A percentile compares a stretch with the other conserved stretches of the same genome.
phyloP scores from a whole-genome alignment of 2,888 invertebrate species.

The Dryococelus australis region DNA sequence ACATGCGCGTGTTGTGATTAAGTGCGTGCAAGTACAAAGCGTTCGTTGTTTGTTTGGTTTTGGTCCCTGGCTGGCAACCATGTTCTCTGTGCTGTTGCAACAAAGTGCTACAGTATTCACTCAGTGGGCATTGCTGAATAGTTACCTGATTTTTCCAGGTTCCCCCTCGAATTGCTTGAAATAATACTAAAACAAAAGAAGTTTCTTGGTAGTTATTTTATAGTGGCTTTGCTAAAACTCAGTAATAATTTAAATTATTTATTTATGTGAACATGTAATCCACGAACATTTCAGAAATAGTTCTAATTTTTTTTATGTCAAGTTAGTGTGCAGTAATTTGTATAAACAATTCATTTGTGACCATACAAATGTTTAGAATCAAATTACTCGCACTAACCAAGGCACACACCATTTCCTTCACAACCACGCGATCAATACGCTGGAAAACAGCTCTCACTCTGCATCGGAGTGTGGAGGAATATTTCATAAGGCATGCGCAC shows the following conservation, averaged over 20 bases:
- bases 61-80: background rate
- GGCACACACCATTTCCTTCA: too few relatives aligned
- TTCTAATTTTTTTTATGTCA: too few relatives aligned
- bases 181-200: slow-evolving; percentile 16
- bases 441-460: too few relatives aligned
- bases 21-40: slow-evolving; percentile 16
- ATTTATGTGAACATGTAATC: background rate
- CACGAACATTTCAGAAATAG: too few relatives aligned
- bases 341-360: too few relatives aligned
- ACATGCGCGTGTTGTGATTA: background rate
- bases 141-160: background rate
- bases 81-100: background rate
- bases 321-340: too few relatives aligned
- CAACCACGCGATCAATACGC: too few relatives aligned
- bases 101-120: background rate
- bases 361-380: too few relatives aligned
- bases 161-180: background rate
- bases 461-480: too few relatives aligned
- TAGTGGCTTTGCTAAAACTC: background rate
- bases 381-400: too few relatives aligned
- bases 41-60: background rate
- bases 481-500: too few relatives aligned
- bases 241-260: background rate
- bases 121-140: background rate
- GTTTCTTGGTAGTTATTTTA: background rate